Evolutionary conservation across 1,140 invertebrate genomes (phyloP).

Genomic region (Calephelis virginiensis): DNA sequence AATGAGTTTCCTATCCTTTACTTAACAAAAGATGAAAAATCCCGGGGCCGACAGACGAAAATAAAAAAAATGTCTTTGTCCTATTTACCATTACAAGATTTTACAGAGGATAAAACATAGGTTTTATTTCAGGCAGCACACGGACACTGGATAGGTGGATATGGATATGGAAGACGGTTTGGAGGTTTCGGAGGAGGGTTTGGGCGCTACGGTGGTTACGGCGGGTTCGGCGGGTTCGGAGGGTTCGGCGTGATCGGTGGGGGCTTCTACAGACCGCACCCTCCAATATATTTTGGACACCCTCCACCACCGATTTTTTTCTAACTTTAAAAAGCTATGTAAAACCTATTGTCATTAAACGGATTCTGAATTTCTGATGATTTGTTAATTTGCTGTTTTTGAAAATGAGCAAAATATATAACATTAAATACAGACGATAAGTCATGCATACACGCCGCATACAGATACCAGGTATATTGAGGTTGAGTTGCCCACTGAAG

Average conservation of each 20-base stretch:
- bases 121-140: conserved; percentile 32
- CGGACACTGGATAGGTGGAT: conserved; percentile 42
- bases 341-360: not conserved
- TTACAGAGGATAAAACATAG: too few species aligned
- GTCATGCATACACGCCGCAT: too few species aligned
- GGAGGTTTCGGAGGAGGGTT: conserved; percentile 1
- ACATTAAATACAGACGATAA: too few species aligned
- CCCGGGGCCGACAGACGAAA: too few species aligned
- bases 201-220: conserved; percentile 31
- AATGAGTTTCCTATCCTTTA: too few species aligned
- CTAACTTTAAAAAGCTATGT: not conserved
- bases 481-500: too few species aligned
- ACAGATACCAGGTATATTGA: too few species aligned
- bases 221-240: conserved; percentile 21
- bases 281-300: conserved; percentile 16
- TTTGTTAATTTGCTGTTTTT: not conserved
- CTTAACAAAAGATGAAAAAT: too few species aligned
- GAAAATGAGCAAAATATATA: too few species aligned
- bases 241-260: conserved; percentile 10
- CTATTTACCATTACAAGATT: too few species aligned
- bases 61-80: too few species aligned
- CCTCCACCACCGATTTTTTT: conserved; percentile 6
- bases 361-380: not conserved
- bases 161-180: conserved; percentile 22
- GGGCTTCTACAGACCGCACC: conserved; percentile 4